Evolutionary conservation across 2,888 invertebrate species (phyloP).

Genomic region (Malthinus seriepunctatus): DNA sequence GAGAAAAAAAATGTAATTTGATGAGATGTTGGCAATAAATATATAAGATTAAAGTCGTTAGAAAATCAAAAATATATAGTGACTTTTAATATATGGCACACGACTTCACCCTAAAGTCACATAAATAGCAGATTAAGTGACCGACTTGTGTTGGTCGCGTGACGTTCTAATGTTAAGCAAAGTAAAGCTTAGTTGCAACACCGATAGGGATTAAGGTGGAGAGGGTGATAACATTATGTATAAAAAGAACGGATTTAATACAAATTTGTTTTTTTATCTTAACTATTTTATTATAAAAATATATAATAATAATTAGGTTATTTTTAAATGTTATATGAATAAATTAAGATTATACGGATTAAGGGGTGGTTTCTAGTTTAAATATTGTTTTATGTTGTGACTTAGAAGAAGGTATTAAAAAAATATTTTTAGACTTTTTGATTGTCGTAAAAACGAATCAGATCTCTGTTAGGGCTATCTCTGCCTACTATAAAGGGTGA

Average conservation of each 20-base stretch:
- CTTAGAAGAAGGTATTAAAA: too few species aligned
- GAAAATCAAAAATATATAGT: slow-evolving; percentile 33
- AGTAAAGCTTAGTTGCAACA: slow-evolving; percentile 39
- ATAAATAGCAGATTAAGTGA: slow-evolving; percentile 58
- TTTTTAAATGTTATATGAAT: too few species aligned
- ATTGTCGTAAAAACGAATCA: too few species aligned
- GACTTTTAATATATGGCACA: slow-evolving; percentile 40
- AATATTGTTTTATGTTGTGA: too few species aligned
- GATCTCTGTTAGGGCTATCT: too few species aligned
- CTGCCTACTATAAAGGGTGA: too few species aligned
- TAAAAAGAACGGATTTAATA: slow-evolving; percentile 3
- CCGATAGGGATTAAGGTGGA: slow-evolving; percentile 46
- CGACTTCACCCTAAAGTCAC: slow-evolving; percentile 51
- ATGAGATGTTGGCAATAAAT: slow-evolving; percentile 13
- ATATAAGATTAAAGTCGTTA: slow-evolving; percentile 44
- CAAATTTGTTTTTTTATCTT: slow-evolving; percentile 3
- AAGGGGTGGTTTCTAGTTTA: too few species aligned
- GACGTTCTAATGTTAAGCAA: slow-evolving; percentile 27
- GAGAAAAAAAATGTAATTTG: neutral
- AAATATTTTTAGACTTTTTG: too few species aligned
- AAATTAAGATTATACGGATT: too few species aligned
- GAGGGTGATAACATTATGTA: slow-evolving; percentile 34
- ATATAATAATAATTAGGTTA: too few species aligned
- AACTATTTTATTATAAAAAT: too few species aligned
- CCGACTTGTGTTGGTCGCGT: slow-evolving; percentile 55